phyloP scores from a whole-genome alignment of 2,113 vertebrate species.

The Heptranchias perlo region DNA sequence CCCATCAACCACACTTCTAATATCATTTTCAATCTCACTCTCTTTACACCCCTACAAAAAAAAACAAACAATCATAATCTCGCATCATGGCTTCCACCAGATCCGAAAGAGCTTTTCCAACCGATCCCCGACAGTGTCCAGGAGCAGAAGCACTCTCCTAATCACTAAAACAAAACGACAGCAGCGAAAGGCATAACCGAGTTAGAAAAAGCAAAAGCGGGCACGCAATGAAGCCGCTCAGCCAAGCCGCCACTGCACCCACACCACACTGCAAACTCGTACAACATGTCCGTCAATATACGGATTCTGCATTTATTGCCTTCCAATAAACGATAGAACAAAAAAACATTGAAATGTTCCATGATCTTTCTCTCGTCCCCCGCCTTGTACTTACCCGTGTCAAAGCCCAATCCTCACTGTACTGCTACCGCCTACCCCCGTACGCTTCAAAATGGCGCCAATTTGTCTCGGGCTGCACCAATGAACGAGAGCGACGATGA shows the following conservation, averaged over 20 bases:
- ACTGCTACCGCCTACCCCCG: conserved; percentile 2
- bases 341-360: not conserved
- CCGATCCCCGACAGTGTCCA: not conserved
- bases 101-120: not conserved
- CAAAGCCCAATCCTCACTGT: not conserved
- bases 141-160: not conserved
- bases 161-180: conserved; percentile 19
- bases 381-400: not conserved
- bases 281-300: not conserved
- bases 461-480: conserved; percentile 68
- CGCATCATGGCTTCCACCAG: not conserved
- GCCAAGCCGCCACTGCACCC: not conserved
- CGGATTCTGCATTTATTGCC: not conserved
- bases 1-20: not conserved
- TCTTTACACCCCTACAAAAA: too few species aligned
- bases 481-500: conserved; percentile 43
- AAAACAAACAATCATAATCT: not conserved
- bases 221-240: not conserved
- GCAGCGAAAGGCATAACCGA: not conserved
- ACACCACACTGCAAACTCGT: not conserved
- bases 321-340: not conserved
- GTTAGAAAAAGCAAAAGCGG: not conserved
- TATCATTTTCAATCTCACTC: not conserved
- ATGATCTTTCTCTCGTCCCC: not conserved
- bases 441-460: conserved; percentile 98